Evolutionary conservation across 2,797 vertebrate genomes (phyloP).

Genomic region (Falco berigora): DNA sequence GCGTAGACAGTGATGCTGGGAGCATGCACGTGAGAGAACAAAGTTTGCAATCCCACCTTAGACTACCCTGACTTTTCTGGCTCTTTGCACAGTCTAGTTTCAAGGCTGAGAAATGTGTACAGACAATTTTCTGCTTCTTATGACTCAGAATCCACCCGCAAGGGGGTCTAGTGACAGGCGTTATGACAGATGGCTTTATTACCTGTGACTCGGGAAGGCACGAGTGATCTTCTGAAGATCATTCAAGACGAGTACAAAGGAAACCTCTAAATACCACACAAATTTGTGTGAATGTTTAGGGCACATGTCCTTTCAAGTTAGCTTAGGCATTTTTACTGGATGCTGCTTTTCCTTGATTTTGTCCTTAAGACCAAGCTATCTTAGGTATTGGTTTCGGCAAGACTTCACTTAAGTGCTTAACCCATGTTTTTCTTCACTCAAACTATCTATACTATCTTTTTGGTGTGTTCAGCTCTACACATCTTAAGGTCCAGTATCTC

Average conservation of each 20-base stretch:
- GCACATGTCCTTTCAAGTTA: not conserved
- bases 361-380: not conserved
- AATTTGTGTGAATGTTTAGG: not conserved
- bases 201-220: not conserved
- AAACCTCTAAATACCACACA: not conserved
- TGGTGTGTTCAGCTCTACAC: not conserved
- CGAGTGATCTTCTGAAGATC: not conserved
- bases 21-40: rapidly evolving
- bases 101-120: not conserved
- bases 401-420: not conserved
- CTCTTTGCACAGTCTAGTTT: not conserved
- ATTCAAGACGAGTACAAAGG: not conserved
- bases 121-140: not conserved
- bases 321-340: not conserved
- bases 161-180: not conserved
- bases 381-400: not conserved
- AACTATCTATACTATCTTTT: not conserved
- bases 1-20: not conserved
- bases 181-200: not conserved
- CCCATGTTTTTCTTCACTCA: not conserved
- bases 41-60: not conserved
- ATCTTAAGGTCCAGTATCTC: not conserved
- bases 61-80: not conserved
- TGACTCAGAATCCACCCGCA: not conserved
- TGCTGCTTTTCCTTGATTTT: not conserved